Evolutionary conservation across 2,888 invertebrate species (phyloP).

Genomic region (Helleia helle): DNA sequence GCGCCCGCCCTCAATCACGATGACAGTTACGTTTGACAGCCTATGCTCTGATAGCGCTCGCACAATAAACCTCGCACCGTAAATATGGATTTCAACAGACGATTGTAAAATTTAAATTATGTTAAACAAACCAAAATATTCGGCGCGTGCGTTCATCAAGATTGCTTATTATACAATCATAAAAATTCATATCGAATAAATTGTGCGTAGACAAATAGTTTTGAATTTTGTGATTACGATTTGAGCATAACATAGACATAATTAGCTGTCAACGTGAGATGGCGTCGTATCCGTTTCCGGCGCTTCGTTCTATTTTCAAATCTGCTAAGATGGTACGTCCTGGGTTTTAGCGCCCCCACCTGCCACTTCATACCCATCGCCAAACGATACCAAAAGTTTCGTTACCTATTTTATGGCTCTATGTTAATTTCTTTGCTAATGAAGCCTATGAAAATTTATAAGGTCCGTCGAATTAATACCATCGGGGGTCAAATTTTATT

Average conservation of each 20-base stretch:
- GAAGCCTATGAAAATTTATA: conserved; percentile 71
- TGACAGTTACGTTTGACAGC: conserved; percentile 28
- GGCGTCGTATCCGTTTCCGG: conserved; percentile 66
- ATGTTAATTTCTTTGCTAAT: conserved; percentile 73
- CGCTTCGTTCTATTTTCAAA: conserved; percentile 64
- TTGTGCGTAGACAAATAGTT: conserved; percentile 13
- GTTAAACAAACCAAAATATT: conserved; percentile 46
- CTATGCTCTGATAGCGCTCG: conserved; percentile 3
- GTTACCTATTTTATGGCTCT: conserved; percentile 66
- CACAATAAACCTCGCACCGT: conserved; percentile 48
- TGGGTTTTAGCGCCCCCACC: conserved; percentile 35
- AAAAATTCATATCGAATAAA: conserved; percentile 13
- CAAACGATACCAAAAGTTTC: conserved; percentile 66
- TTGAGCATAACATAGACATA: conserved; percentile 53
- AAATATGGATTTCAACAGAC: conserved; percentile 55
- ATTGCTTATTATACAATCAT: conserved; percentile 18
- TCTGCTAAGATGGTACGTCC: conserved; percentile 38
- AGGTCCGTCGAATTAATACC: conserved; percentile 60
- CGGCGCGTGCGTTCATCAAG: conserved; percentile 24
- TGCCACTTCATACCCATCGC: conserved; percentile 54
- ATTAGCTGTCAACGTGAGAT: conserved; percentile 67
- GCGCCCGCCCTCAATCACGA: conserved; percentile 25
- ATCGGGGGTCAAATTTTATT: conserved; percentile 56
- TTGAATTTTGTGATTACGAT: conserved; percentile 28
- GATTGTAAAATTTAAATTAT: conserved; percentile 59